Conservation (phyloP, 2,797 vertebrate genomes). For the Siniperca scherzeri region DNA sequence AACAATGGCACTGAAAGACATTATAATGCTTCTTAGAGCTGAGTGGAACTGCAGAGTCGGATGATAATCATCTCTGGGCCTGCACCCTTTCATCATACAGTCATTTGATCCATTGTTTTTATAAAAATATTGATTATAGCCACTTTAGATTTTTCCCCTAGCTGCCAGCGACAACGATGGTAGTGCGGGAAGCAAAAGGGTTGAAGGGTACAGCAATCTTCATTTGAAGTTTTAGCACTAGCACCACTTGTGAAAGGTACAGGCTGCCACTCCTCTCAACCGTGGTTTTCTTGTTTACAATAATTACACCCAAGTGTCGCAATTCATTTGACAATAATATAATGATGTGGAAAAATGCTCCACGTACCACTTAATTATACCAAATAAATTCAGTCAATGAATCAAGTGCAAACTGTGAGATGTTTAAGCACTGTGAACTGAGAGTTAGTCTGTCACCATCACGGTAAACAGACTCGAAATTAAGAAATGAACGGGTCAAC, state of each 20-base stretch:
- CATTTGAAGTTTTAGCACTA: not conserved
- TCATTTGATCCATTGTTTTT: not conserved
- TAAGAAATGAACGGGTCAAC: conserved; percentile 35
- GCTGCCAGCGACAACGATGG: not conserved
- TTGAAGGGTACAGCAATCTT: not conserved
- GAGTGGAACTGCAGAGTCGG: not conserved
- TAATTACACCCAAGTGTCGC: conserved; percentile 43
- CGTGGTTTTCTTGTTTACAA: conserved; percentile 34
- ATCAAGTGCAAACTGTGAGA: not conserved
- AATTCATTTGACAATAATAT: conserved; percentile 48
- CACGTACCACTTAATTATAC: conserved; percentile 29
- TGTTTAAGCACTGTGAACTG: not conserved
- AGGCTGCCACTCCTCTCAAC: not conserved
- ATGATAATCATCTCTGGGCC: not conserved
- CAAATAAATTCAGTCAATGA: conserved; percentile 29
- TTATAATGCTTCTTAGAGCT: not conserved
- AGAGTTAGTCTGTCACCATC: conserved; percentile 19
- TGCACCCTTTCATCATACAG: not conserved
- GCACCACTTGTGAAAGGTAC: not conserved
- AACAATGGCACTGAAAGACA: too few relatives aligned
- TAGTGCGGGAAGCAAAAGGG: not conserved
- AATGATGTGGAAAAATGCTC: conserved; percentile 20
- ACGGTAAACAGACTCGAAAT: conserved; percentile 31
- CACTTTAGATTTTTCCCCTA: not conserved
- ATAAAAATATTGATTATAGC: not conserved